phyloP scores from a whole-genome alignment of 2,888 invertebrate species.

The Harpalus rufipes region DNA sequence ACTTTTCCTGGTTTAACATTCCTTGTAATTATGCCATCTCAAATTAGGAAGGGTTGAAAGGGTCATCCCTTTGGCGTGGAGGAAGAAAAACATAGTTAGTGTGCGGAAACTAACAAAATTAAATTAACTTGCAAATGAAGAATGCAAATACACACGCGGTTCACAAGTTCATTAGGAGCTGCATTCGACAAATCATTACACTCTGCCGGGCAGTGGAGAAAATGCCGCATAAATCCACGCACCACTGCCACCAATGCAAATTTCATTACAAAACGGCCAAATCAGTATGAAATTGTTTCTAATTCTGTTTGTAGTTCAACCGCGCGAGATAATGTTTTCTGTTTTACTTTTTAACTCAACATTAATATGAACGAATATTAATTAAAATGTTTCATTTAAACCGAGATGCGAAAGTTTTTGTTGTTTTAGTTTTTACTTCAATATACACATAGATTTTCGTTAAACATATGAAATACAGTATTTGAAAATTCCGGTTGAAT shows the following conservation, averaged over 20 bases:
- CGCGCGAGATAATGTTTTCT: neutral
- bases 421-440: neutral
- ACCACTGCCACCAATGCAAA: constrained; percentile 14
- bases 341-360: constrained; percentile 8
- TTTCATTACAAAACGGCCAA: constrained; percentile 14
- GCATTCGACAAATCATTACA: constrained; percentile 51
- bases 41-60: constrained; percentile 27
- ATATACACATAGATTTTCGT: no score
- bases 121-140: constrained; percentile 61
- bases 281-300: constrained; percentile 48
- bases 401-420: neutral
- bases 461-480: no score
- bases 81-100: constrained; percentile 46
- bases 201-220: constrained; percentile 5
- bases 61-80: neutral
- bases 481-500: no score
- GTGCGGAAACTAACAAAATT: constrained; percentile 41
- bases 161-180: constrained; percentile 53
- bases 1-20: neutral
- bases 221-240: constrained; percentile 32
- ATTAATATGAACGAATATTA: constrained; percentile 5
- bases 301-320: constrained; percentile 27
- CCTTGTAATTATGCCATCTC: neutral
- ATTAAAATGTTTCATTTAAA: constrained; percentile 18
- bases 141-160: constrained; percentile 50